Evolutionary conservation across 2,888 invertebrate genomes (phyloP).

Genomic region (Miltochrista miniata): DNA sequence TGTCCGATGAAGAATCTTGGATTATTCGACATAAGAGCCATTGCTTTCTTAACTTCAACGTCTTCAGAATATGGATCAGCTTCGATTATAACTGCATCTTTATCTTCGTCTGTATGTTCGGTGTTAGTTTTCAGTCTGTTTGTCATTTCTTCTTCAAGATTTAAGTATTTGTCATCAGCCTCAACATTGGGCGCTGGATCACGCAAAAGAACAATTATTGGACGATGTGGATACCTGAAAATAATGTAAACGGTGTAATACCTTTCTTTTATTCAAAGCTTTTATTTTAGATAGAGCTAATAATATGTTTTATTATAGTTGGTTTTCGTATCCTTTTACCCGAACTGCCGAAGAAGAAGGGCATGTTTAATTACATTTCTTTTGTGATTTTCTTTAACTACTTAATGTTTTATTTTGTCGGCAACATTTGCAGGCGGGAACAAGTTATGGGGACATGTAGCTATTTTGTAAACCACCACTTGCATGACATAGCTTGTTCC

Average conservation of each 20-base stretch:
- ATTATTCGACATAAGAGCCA: slow-evolving; percentile 47
- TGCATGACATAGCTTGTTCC: no score
- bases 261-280: neutral
- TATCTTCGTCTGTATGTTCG: slow-evolving; percentile 44
- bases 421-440: no score
- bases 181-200: slow-evolving; percentile 28
- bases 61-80: slow-evolving; percentile 40
- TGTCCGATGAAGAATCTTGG: slow-evolving; percentile 65
- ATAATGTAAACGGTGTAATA: no score
- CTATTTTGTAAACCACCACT: no score
- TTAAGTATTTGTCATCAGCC: slow-evolving; percentile 18
- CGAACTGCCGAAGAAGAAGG: no score
- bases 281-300: no score
- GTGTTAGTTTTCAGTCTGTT: slow-evolving; percentile 31
- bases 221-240: slow-evolving; percentile 50
- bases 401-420: no score
- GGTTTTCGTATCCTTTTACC: no score
- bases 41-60: slow-evolving; percentile 15
- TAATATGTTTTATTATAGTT: no score
- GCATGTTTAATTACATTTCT: no score
- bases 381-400: no score
- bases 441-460: no score
- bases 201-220: slow-evolving; percentile 56
- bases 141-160: slow-evolving; percentile 24
- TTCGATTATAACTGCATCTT: slow-evolving; percentile 60